phyloP scores from a whole-genome alignment of 1,140 invertebrate species.

The Aphaenogaster ashmeadi region DNA sequence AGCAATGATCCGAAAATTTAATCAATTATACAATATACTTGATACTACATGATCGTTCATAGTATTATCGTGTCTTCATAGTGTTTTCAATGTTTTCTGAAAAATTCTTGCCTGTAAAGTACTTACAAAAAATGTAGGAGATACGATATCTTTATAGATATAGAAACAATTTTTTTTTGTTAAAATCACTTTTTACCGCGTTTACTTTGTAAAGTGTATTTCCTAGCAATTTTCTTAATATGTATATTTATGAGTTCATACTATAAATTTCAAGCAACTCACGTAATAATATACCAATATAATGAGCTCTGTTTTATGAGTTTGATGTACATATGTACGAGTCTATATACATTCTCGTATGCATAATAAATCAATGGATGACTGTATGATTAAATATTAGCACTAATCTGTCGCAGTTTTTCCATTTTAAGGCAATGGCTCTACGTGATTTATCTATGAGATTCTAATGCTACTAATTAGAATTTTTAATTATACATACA shows the following conservation, averaged over 20 bases:
- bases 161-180: background rate
- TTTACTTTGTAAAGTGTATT: background rate
- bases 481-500: background rate
- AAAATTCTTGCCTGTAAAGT: background rate
- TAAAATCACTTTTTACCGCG: background rate
- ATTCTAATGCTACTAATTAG: background rate
- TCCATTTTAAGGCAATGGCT: background rate
- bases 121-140: background rate
- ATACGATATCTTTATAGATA: background rate
- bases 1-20: background rate
- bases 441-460: background rate
- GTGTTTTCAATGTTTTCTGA: background rate
- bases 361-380: conserved; percentile 22
- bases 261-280: conserved; percentile 10
- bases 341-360: background rate
- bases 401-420: background rate
- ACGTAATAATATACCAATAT: background rate
- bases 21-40: background rate
- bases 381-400: conserved; percentile 18
- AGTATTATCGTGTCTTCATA: background rate
- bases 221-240: background rate
- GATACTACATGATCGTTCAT: background rate
- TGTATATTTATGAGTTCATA: background rate
- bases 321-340: background rate
- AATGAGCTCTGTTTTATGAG: conserved; percentile 7